phyloP scores from a whole-genome alignment of 2,113 vertebrate species.

The Cyanoliseus patagonus region DNA sequence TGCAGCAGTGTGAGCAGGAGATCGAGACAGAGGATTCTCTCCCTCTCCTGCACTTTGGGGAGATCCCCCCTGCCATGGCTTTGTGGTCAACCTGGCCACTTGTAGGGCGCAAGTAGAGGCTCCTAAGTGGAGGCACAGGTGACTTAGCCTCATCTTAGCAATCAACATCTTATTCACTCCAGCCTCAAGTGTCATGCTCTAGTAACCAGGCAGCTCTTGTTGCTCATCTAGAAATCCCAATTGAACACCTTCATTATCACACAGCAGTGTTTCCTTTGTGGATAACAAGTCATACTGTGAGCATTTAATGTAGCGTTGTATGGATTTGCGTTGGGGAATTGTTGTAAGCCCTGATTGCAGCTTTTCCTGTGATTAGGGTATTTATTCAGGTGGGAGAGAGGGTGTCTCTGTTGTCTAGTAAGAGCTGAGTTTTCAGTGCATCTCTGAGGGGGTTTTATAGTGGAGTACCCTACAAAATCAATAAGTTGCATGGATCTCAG shows the following conservation, averaged over 20 bases:
- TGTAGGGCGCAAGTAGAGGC: not conserved
- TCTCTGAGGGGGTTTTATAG: not conserved
- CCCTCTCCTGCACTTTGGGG: not conserved
- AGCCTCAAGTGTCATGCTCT: conserved; percentile 13
- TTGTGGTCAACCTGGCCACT: accelerated
- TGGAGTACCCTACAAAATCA: not conserved
- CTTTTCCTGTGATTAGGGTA: conserved; percentile 3
- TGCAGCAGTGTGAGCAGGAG: not conserved
- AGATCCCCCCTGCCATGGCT: not conserved
- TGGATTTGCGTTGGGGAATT: conserved; percentile 26
- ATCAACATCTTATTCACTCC: conserved; percentile 1
- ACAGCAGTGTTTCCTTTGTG: conserved; percentile 50
- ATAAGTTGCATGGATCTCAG: not conserved
- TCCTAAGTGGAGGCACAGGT: not conserved
- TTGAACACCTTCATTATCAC: conserved; percentile 44
- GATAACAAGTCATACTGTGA: conserved; percentile 31
- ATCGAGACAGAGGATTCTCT: not conserved
- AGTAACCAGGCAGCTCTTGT: conserved; percentile 26
- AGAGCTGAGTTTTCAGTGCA: not conserved
- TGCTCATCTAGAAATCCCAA: conserved; percentile 51
- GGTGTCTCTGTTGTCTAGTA: not conserved
- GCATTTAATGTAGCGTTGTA: not conserved
- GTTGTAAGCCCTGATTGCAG: conserved; percentile 30
- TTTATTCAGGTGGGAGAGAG: conserved; percentile 29
- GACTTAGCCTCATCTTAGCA: not conserved